phyloP scores from a whole-genome alignment of 2,113 vertebrate species.

The Rhizomys pruinosus region DNA sequence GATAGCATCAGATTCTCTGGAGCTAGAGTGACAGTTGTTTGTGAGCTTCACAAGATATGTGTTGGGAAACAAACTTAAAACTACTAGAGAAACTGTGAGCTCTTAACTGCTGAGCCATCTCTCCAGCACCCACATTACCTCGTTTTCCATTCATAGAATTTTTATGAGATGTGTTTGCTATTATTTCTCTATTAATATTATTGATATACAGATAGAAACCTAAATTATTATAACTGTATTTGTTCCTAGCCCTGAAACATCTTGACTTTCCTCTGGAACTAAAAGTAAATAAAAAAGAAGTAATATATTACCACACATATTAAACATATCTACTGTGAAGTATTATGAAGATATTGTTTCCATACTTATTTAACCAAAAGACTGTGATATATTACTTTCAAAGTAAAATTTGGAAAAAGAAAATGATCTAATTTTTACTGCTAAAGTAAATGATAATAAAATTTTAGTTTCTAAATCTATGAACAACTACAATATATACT shows the following conservation, averaged over 20 bases:
- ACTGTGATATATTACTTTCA: background rate
- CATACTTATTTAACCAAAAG: background rate
- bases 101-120: background rate
- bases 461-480: background rate
- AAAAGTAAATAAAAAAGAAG: background rate
- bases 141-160: background rate
- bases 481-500: background rate
- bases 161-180: background rate
- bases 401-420: background rate
- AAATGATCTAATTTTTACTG: constrained; percentile 15
- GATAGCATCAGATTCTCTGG: background rate
- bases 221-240: background rate
- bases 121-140: background rate
- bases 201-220: background rate
- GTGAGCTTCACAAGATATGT: too few relatives aligned
- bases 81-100: too few relatives aligned
- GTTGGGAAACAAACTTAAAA: too few relatives aligned
- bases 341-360: background rate
- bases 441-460: constrained; percentile 7
- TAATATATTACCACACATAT: background rate
- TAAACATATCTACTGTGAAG: background rate
- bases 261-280: background rate
- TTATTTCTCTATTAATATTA: background rate
- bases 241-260: background rate
- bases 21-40: too few relatives aligned